A percentile compares a stretch with the other conserved stretches of the same genome.
phyloP scores from a whole-genome alignment of 2,888 invertebrate species.

The Meloe dianella region DNA sequence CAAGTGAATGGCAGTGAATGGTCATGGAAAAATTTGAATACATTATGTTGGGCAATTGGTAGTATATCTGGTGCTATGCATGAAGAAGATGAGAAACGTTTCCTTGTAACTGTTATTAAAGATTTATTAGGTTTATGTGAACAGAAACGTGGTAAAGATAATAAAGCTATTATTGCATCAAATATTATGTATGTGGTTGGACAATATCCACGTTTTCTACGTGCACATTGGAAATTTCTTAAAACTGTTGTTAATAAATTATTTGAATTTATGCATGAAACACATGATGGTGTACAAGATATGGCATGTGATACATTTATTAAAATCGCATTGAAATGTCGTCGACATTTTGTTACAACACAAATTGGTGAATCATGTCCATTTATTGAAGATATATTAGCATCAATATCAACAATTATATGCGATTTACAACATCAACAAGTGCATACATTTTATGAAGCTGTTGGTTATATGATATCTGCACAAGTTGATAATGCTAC shows the following conservation, averaged over 20 bases:
- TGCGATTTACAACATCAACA: constrained; percentile 99
- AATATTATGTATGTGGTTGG: constrained; percentile 99
- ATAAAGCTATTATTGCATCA: constrained; percentile 99
- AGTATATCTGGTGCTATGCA: constrained; percentile 91
- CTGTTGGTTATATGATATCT: constrained; percentile 98
- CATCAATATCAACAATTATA: constrained; percentile 95
- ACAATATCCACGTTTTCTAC: constrained; percentile 96
- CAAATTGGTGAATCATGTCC: constrained; percentile 97
- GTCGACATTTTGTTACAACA: constrained; percentile 95
- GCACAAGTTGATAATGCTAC: constrained; percentile 90
- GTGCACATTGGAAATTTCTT: constrained; percentile 99
- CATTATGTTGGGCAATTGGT: constrained; percentile 99
- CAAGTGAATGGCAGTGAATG: constrained; percentile 99
- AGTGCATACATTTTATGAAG: constrained; percentile 99
- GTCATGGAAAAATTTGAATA: constrained; percentile 99
- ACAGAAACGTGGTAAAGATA: constrained; percentile 98
- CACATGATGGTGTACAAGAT: constrained; percentile 99
- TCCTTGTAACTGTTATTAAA: constrained; percentile 98
- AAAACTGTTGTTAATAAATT: constrained; percentile 99
- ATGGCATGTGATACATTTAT: constrained; percentile 99
- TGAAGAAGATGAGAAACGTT: constrained; percentile 99
- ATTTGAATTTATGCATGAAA: constrained; percentile 99
- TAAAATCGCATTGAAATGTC: constrained; percentile 98
- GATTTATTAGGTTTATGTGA: constrained; percentile 96
- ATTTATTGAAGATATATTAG: constrained; percentile 98